Conservation (phyloP, 2,797 vertebrate genomes). For the Tragelaphus oryx region DNA sequence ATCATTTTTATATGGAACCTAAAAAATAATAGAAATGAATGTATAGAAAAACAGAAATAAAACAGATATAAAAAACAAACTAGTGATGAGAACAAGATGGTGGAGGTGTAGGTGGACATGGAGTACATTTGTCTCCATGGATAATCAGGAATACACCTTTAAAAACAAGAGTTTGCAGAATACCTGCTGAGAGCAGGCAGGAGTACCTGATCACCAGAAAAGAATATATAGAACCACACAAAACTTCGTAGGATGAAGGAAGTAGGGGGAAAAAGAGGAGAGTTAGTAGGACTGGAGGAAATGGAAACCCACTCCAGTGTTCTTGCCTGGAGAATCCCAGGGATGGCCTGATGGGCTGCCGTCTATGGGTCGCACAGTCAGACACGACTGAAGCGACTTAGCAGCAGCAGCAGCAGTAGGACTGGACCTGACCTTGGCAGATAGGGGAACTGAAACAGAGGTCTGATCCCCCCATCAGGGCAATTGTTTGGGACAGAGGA, state of each 20-base stretch:
- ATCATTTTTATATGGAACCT: not conserved
- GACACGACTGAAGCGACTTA: no score
- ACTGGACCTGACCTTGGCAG: not conserved
- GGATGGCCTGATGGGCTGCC: no score
- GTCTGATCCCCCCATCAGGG: not conserved
- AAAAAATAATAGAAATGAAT: not conserved
- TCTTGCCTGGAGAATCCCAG: no score
- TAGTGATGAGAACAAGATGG: not conserved
- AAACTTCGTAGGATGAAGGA: not conserved
- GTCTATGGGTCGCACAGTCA: no score
- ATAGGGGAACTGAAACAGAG: not conserved
- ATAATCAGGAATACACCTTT: not conserved
- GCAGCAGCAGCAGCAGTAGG: not conserved
- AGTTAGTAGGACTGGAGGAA: not conserved
- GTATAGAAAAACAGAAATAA: not conserved
- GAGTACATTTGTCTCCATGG: not conserved
- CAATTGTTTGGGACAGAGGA: not conserved
- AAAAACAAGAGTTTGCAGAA: not conserved
- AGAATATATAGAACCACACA: not conserved
- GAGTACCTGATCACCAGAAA: not conserved
- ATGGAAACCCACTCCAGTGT: no score
- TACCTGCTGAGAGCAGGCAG: not conserved
- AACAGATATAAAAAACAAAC: not conserved
- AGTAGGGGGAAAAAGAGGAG: not conserved
- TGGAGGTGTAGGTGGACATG: rapidly evolving